Evolutionary conservation across 2,888 invertebrate species (phyloP).

Genomic region (Synergus gifuensis): DNA sequence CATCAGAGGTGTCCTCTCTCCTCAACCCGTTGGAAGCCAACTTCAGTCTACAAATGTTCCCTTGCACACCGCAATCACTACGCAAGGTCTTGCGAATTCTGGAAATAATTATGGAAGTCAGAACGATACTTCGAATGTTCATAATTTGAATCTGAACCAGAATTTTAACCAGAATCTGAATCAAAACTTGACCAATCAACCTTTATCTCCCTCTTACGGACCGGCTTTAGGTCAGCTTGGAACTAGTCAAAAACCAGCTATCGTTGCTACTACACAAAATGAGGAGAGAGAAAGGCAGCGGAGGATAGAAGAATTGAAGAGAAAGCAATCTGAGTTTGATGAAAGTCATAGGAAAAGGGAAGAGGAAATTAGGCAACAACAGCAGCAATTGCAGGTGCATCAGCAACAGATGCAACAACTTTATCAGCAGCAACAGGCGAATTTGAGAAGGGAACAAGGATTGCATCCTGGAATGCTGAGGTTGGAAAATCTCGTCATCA

Average conservation of each 20-base stretch:
- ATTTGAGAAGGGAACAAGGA: conserved; percentile 63
- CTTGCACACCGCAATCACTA: conserved; percentile 70
- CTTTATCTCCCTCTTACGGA: conserved; percentile 62
- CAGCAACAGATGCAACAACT: conserved; percentile 67
- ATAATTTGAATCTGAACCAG: conserved; percentile 58
- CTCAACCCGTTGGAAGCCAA: conserved; percentile 75
- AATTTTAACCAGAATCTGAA: conserved; percentile 49
- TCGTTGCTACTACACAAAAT: conserved; percentile 60
- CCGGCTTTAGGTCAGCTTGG: conserved; percentile 61
- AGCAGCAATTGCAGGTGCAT: conserved; percentile 64
- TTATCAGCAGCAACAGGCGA: conserved; percentile 66
- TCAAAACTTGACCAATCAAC: conserved; percentile 60
- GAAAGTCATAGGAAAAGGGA: conserved; percentile 79
- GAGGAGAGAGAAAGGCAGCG: conserved; percentile 78
- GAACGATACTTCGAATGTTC: conserved; percentile 57
- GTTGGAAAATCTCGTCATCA: conserved; percentile 75
- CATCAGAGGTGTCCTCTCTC: conserved; percentile 66
- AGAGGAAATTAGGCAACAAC: conserved; percentile 76
- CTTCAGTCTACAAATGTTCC: conserved; percentile 71
- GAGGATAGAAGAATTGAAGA: conserved; percentile 80
- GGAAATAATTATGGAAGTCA: conserved; percentile 62
- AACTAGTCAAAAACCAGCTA: conserved; percentile 63
- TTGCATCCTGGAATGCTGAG: conserved; percentile 73
- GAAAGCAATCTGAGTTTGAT: conserved; percentile 79
- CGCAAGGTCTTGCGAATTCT: conserved; percentile 60